Conservation (phyloP, 2,113 vertebrate species). For the Paramormyrops kingsleyae region DNA sequence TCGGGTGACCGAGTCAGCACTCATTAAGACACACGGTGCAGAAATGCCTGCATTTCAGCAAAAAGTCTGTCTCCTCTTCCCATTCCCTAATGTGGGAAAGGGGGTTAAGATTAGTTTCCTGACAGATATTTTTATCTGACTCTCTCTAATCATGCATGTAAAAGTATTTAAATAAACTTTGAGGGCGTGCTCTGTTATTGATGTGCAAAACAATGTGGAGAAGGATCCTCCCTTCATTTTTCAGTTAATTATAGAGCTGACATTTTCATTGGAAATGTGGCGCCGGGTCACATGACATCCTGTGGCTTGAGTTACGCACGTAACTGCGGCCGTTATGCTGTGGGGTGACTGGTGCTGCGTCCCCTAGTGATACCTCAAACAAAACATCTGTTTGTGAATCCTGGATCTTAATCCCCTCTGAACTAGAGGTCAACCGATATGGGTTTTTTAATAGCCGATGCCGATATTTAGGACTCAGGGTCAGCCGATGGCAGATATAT, state of each 20-base stretch:
- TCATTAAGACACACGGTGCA: background rate
- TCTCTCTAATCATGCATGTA: background rate
- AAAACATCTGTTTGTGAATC: background rate
- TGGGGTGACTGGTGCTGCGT: background rate
- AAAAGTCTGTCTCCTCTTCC: background rate
- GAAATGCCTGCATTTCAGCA: background rate
- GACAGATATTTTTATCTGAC: background rate
- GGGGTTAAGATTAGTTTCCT: background rate
- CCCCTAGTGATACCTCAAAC: background rate
- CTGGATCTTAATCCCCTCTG: background rate
- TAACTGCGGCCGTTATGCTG: background rate
- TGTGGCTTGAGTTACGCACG: conserved; percentile 6
- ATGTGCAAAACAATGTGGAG: conserved; percentile 14
- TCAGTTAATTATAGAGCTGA: conserved; percentile 40
- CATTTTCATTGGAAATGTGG: conserved; percentile 28
- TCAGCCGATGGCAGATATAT: too few species aligned
- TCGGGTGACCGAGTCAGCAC: background rate
- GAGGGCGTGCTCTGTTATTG: background rate
- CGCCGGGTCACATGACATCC: conserved; percentile 29
- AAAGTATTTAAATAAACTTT: background rate
- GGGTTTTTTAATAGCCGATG: too few species aligned
- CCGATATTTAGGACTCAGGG: too few species aligned
- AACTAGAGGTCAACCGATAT: background rate
- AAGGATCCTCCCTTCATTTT: conserved; percentile 21
- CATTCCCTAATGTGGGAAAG: background rate